These are phyloP conservation scores for Agrochola circellaris DNA, from an alignment of 2,888 invertebrate genomes.

Conservation along the genomic window DNA sequence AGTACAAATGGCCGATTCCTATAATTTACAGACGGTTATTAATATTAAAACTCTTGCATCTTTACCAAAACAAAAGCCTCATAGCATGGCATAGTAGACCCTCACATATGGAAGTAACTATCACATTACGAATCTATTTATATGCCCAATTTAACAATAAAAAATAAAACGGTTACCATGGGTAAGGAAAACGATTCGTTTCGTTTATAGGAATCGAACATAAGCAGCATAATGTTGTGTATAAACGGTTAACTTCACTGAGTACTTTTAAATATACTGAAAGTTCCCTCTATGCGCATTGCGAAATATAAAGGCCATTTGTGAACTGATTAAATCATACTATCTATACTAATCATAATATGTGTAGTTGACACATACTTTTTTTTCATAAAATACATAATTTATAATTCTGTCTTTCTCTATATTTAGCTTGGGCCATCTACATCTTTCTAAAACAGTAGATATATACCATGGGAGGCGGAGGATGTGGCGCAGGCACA, in stretches of 20 bases:
- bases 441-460: background rate
- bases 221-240: background rate
- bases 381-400: background rate
- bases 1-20: no score
- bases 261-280: background rate
- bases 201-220: no score
- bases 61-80: no score
- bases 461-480: conserved; percentile 82
- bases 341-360: no score
- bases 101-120: no score
- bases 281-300: background rate
- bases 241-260: background rate
- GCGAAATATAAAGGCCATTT: background rate
- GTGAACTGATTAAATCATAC: background rate
- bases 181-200: no score
- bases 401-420: background rate
- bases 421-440: background rate
- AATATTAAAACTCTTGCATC: no score
- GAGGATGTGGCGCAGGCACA: conserved; percentile 88
- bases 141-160: no score
- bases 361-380: background rate
- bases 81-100: no score
- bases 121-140: no score
- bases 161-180: no score
- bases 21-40: no score